Base-by-base conservation (phyloP, 2,113 vertebrate species). In the Solea senegalensis region DNA sequence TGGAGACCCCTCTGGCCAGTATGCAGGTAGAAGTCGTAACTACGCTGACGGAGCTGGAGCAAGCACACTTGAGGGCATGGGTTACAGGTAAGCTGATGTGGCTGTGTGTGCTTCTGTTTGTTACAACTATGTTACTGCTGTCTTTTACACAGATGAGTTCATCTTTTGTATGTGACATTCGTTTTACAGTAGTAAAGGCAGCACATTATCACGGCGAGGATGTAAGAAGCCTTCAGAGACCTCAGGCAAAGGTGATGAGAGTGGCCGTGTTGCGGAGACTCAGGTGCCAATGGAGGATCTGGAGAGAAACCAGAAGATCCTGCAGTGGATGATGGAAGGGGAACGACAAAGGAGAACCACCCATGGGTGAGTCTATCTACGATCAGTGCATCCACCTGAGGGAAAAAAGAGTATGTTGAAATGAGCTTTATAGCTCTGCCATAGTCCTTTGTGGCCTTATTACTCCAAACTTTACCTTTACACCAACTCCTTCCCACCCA, bases 241-340 rank as follows among this genome's bases (percentile, higher is more conserved):
- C 1, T 91, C 95, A 15, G 86, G 88, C 11, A 95, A 95, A 81
- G 95, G 90, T 57, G 90, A 86, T 0, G 90, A 94, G 41, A 78
- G 83, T 4, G 88, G 91, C 40, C 84, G 92, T 0, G 91, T 74
- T 78, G 64, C 92, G 59, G 96, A 98, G 39, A 88, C 90, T 34
- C 93, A 94, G 28, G 95, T 94, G 45, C 92, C 93, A 12, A 80
- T 94, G 14, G 96, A 98, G 72, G 96, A 97, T 0, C 78, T 93
- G 53, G 96, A 97, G 83, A 95, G 94, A 84, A 96, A 96, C 89
- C 96, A 98, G 93, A 98, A 97, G 91, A 98, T 98, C 86, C 87
- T 98, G 88, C 97, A 98, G 88, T 98, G 97, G 97, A 97, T 98
- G 93, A 96, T 98, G 76, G 97, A 98, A 61, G 97, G 97, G 67